These are phyloP conservation scores for Arrhopalites spinosus DNA, from an alignment of 2,888 invertebrate genomes.

Conservation along the genomic window DNA sequence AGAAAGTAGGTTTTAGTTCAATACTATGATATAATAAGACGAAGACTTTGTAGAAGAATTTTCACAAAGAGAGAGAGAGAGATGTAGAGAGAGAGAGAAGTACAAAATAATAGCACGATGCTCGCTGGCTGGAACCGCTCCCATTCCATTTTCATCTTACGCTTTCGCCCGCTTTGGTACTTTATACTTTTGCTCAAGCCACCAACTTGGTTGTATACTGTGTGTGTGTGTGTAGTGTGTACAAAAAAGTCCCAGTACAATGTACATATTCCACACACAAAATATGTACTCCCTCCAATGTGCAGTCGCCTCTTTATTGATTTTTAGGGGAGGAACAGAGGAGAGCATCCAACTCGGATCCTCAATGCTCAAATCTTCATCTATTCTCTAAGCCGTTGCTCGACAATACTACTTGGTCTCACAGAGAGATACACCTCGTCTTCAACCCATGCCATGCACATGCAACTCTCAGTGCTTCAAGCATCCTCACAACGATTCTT, in stretches of 20 bases:
- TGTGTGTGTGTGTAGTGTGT: background rate
- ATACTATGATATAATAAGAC: background rate
- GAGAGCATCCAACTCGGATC: slow-evolving; percentile 27
- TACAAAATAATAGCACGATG: slow-evolving; percentile 11
- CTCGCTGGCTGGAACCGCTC: slow-evolving; percentile 15
- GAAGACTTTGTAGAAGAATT: background rate
- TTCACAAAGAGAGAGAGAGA: background rate
- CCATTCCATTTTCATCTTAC: slow-evolving; percentile 29
- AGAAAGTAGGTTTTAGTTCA: background rate
- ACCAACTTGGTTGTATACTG: background rate
- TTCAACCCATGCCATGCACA: slow-evolving; percentile 14
- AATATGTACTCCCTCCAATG: no score
- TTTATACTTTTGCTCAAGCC: background rate
- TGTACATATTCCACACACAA: background rate
- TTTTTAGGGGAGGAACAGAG: slow-evolving; percentile 35
- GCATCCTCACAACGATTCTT: background rate
- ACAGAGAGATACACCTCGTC: slow-evolving; percentile 25
- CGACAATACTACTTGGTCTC: slow-evolving; percentile 33
- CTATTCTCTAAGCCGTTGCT: slow-evolving; percentile 38
- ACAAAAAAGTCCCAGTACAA: background rate
- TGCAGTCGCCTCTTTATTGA: slow-evolving; percentile 36
- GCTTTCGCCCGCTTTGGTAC: background rate
- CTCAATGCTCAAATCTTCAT: slow-evolving; percentile 41
- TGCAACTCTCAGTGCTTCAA: background rate
- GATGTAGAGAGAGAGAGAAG: background rate